Evolutionary conservation across 1,140 invertebrate genomes (phyloP), one percentile per base, ranked within the genome.

Genomic region (Gerris buenoi): DNA sequence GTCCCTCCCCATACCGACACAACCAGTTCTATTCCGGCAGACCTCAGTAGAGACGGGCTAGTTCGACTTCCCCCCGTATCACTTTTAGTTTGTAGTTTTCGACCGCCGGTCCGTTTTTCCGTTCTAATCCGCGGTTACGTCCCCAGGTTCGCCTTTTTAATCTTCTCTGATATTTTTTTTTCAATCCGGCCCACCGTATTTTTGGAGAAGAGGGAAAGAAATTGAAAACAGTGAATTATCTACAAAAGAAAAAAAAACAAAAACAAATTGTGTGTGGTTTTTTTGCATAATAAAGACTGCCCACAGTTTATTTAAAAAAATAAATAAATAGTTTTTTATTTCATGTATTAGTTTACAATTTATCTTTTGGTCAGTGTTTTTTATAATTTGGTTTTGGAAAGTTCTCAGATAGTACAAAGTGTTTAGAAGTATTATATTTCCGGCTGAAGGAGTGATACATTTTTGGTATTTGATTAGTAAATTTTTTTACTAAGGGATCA

Each of bases 401-500:
- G n/a, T n/a, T n/a, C n/a, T n/a, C 33, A 18, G 5, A 46, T 46
- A 46, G 33, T 46, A 46, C 33, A 46, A 46, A 46, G n/a, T n/a
- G n/a, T n/a, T n/a, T n/a, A n/a, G n/a, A 46, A 46, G 33, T 18
- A 46, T 46, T 46, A 46, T n/a, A n/a, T n/a, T 10, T 46, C 33
- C 33, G 5, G 33, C 33, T 46, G 33, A 46, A 46, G 18, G 18
- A 46, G 33, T 46, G 33, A 46, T 46, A 10, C 18, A 46, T 46
- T 46, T n/a, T n/a, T n/a, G n/a, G n/a, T n/a, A n/a, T n/a, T n/a
- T n/a, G 18, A 46, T 10, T 46, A 10, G 33, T 46, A 46, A 46
- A 46, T 46, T n/a, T n/a, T n/a, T n/a, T n/a, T 46, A 18, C 33
- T 46, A 46, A 46, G 33, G 33, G 18, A 46, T 46, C 46, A 68